Evolutionary conservation across 2,888 invertebrate genomes (phyloP), one percentile per base, ranked within the genome.

Genomic region (Noctuana brunneofusca): DNA sequence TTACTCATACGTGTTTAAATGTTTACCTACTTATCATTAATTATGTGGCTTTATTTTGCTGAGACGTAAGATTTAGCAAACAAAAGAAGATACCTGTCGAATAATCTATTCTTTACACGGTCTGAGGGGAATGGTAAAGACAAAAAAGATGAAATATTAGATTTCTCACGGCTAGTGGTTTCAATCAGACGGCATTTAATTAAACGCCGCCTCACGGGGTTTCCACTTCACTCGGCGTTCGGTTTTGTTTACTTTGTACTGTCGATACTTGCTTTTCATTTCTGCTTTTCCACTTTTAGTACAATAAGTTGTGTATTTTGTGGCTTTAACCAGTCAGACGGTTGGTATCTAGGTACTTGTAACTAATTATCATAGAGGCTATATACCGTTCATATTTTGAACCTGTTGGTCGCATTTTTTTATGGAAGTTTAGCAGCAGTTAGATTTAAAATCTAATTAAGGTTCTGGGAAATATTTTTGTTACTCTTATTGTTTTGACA

Each of bases 121-220:
- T 60, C 49, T 54, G 60, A 35, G 48, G 55, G 22, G 30, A 22
- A 18, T 16, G 27, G 49, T 5, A 30, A n/a, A 65, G 58, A 66
- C 63, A 75, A 79, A 81, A 81, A 84, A 79, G 72, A 73, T 80
- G 76, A 82, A 83, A 81, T 81, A 82, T 82, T 78, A 79, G 75
- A 81, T 84, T 75, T 78, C 80, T 78, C 79, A 76, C 78, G 75
- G 75, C 78, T 75, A 74, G 74, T 80, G 83, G 83, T 84, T 85
- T 86, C 85, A 83, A 85, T 86, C 83, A 81, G 72, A 78, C 75
- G 72, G 80, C 80, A 84, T 86, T 87, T 88, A 87, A 88, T 88
- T 88, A 86, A 86, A 83, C 72, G 66, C 66, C 71, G 67, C 75
- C 87, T 80, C 84, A 69, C 75, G 86, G 79, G 86, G 74, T 66